phyloP scores from a whole-genome alignment of 1,140 invertebrate genomes.

The Atopsyche davidsoni region DNA sequence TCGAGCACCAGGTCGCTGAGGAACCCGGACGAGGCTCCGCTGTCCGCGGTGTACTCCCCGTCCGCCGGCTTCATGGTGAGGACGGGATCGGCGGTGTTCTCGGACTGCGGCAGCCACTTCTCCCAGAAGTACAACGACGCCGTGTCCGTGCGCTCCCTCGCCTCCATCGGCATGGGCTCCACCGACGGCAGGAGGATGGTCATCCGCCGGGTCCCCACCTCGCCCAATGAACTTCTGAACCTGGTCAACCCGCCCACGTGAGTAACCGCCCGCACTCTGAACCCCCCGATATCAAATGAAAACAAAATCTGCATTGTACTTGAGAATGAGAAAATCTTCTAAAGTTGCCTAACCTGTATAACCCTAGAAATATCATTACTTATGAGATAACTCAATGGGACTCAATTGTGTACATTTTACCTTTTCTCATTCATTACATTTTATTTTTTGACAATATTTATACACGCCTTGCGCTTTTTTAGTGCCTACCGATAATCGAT shows the following conservation, averaged over 20 bases:
- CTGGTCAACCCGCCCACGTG: constrained; percentile 73
- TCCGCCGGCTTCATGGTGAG: constrained; percentile 19
- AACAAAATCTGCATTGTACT: no score
- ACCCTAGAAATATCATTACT: no score
- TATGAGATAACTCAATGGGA: no score
- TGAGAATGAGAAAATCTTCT: no score
- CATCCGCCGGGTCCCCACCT: constrained; percentile 71
- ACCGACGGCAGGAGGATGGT: constrained; percentile 80
- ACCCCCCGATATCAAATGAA: no score
- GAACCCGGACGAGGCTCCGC: constrained; percentile 32
- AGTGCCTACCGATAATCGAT: no score
- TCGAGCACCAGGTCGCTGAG: constrained; percentile 33
- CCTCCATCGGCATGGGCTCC: constrained; percentile 78
- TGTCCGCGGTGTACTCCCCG: constrained; percentile 35
- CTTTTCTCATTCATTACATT: no score
- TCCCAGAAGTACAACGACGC: constrained; percentile 51
- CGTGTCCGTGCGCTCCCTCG: constrained; percentile 65
- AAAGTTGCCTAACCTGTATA: no score
- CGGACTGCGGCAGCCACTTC: constrained; percentile 39
- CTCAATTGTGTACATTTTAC: no score
- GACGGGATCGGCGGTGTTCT: constrained; percentile 41
- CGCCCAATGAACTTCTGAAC: constrained; percentile 74
- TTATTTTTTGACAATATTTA: no score
- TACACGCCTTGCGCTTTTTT: no score
- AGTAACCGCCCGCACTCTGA: no score